Percentiles rank a stretch among this genome's conserved stretches.
These are phyloP conservation scores for Nyctalus aviator DNA, from an alignment of 2,797 vertebrate species.

Conservation along the genomic window DNA sequence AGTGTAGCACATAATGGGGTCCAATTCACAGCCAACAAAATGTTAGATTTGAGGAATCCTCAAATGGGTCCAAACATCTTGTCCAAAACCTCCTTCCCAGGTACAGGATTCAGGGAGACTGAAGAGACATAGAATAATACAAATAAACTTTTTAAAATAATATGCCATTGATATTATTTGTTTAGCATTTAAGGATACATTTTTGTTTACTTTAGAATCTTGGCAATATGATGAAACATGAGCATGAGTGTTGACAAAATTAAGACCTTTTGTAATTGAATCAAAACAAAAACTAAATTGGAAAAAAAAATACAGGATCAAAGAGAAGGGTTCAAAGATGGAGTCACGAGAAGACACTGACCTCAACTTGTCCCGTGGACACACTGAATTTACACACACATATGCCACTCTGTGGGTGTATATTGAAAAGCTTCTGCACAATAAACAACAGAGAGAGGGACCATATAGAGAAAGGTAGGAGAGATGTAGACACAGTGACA, in stretches of 20 bases:
- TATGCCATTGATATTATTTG: not conserved
- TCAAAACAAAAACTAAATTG: not conserved
- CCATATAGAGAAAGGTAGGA: not conserved
- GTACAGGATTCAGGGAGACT: constrained; percentile 21
- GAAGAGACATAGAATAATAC: not conserved
- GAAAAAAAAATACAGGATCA: not conserved
- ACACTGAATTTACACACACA: not conserved
- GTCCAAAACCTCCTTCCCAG: constrained; percentile 51
- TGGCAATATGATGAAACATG: constrained; percentile 12
- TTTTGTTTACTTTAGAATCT: not conserved
- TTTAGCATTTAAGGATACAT: not conserved
- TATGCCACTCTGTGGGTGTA: no score
- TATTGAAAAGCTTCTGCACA: not conserved
- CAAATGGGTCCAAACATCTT: constrained; percentile 32
- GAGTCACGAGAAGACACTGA: not conserved
- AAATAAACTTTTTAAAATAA: constrained; percentile 1
- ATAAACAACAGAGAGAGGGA: not conserved
- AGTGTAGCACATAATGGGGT: constrained; percentile 76
- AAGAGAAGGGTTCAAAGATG: not conserved
- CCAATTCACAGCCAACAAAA: constrained; percentile 70
- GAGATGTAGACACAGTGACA: not conserved
- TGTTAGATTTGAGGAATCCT: constrained; percentile 72
- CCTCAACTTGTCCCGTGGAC: not conserved
- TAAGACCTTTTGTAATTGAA: not conserved
- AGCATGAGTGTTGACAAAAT: constrained; percentile 4